Percentiles rank a stretch among this genome's conserved stretches.
These are phyloP conservation scores for Phalacrocorax pelagicus DNA, from an alignment of 2,113 vertebrate species.

Conservation along the genomic window DNA sequence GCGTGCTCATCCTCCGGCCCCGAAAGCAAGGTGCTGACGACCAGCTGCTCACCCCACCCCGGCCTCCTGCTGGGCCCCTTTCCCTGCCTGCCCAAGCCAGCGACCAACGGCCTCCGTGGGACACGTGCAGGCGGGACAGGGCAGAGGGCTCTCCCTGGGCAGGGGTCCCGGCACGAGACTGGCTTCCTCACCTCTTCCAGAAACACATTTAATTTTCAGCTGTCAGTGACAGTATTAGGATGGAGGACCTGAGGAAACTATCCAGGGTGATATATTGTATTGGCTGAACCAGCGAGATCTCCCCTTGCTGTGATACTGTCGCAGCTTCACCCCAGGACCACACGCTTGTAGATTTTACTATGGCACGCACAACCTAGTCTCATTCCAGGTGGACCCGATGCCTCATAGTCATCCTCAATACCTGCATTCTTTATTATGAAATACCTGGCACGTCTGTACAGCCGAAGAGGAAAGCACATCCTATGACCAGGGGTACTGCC, in stretches of 20 bases:
- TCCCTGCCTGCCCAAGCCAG: fast-evolving
- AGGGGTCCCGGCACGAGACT: too few species aligned
- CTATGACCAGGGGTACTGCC: fast-evolving
- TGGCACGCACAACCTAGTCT: not conserved
- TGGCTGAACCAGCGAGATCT: not conserved
- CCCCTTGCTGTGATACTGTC: not conserved
- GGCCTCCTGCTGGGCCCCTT: not conserved
- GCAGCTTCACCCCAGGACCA: not conserved
- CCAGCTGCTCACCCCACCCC: not conserved
- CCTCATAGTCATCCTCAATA: not conserved
- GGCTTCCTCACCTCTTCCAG: not conserved
- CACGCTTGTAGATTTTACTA: not conserved
- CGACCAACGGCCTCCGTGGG: not conserved
- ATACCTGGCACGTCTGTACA: not conserved
- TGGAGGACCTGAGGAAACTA: not conserved
- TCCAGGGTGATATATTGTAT: fast-evolving
- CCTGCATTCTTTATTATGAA: fast-evolving
- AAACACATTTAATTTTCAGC: not conserved
- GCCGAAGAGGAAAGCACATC: not conserved
- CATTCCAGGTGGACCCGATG: not conserved
- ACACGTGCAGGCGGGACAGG: fast-evolving
- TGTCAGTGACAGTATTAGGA: fast-evolving
- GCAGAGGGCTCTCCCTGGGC: not conserved
- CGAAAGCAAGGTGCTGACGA: not conserved
- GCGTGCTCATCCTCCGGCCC: fast-evolving